Evolutionary conservation across 2,888 invertebrate species (phyloP).

Genomic region (Pandemis corylana): DNA sequence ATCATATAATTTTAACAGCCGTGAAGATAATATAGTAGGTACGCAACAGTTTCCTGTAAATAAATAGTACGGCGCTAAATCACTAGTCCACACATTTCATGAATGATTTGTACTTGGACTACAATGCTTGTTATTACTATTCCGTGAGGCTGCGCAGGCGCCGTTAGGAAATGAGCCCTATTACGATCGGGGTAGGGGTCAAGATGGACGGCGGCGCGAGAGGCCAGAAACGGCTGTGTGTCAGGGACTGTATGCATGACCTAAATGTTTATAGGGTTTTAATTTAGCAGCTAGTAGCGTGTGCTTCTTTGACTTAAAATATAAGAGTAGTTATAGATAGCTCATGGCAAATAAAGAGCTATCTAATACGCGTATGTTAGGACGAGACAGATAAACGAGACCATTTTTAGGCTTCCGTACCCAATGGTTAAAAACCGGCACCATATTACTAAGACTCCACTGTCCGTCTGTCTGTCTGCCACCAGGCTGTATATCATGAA

Average conservation of each 20-base stretch:
- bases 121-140: conserved; percentile 56
- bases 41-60: conserved; percentile 54
- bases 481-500: too few species aligned
- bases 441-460: too few species aligned
- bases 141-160: conserved; percentile 40
- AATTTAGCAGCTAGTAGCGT: conserved; percentile 33
- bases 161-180: conserved; percentile 39
- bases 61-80: conserved; percentile 51
- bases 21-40: conserved; percentile 26
- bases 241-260: conserved; percentile 57
- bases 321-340: too few species aligned
- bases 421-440: too few species aligned
- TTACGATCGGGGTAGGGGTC: conserved; percentile 3
- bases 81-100: conserved; percentile 62
- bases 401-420: too few species aligned
- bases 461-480: too few species aligned
- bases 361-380: too few species aligned
- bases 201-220: conserved; percentile 1
- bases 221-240: conserved; percentile 56
- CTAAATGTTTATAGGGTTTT: conserved; percentile 51
- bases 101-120: conserved; percentile 73
- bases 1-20: conserved; percentile 25
- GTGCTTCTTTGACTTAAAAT: not conserved
- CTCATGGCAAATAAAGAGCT: too few species aligned
- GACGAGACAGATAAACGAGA: too few species aligned